These are phyloP conservation scores for Xanthia icteritia DNA, from an alignment of 2,888 invertebrate genomes.

Conservation along the genomic window DNA sequence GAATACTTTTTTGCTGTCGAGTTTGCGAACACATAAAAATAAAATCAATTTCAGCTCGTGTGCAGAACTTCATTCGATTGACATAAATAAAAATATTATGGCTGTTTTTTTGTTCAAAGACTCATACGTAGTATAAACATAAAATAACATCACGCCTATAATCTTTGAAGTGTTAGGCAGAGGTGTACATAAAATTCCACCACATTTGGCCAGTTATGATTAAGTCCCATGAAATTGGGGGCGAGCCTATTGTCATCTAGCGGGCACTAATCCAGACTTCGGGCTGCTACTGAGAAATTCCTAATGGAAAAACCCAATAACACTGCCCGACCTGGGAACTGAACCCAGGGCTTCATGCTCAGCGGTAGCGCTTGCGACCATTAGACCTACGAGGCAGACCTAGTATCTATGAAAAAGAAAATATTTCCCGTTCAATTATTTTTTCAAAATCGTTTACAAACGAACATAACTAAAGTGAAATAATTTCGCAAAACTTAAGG, in stretches of 20 bases:
- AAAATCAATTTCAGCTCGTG: constrained; percentile 26
- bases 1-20: not conserved
- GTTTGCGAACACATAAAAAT: constrained; percentile 20
- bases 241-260: not conserved
- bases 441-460: not conserved
- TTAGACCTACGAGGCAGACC: not conserved
- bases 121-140: not conserved
- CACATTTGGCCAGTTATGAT: not conserved
- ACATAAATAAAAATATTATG: constrained; percentile 17
- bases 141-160: not conserved
- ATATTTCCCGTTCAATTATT: not conserved
- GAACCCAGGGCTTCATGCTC: not conserved
- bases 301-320: not conserved
- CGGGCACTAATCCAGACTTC: not conserved
- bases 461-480: constrained; percentile 17
- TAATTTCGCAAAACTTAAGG: constrained; percentile 13
- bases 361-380: not conserved
- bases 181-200: not conserved
- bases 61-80: constrained; percentile 8
- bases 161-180: not conserved
- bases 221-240: not conserved
- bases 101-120: constrained; percentile 14
- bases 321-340: no score
- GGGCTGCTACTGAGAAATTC: not conserved
- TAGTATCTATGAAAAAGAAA: not conserved